Evolutionary conservation across 2,113 vertebrate genomes (phyloP), one percentile per base, ranked within the genome.

Genomic region (Mus pahari): DNA sequence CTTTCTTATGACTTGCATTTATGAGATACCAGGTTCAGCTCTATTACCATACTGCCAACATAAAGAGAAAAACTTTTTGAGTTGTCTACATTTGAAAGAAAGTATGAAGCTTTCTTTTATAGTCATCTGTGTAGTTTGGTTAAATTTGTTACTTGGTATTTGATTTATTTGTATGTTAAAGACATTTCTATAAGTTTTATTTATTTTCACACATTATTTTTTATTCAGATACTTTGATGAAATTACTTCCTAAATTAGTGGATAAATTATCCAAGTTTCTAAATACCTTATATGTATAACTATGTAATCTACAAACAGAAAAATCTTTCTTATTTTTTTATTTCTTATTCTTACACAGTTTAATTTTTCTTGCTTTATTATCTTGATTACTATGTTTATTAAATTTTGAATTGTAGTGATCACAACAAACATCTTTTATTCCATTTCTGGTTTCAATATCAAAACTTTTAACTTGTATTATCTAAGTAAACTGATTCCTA

Each of bases 181-280:
- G 24, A 53, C 19, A 78, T 24, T 64, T 77, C 20, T 1, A 9
- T 53, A 53, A 78, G 31, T 33, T 53, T 31, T 31, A 53, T 50
- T 78, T 26, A 7, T 78, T 78, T 48, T 77, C 45, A 77, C 58
- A 58, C 55, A 19, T 58, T 50, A 5, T 36, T 13, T 83, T 88
- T 7, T 92, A 84, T 73, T 90, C 9, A 87, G 3, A 11, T 42
- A 93, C 77, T 96, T 93, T 87, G 45, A 11, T 68, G 10, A 95
- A 95, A 94, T 90, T 36, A 53, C 11, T 73, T 68, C 60, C 16
- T 64, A 60, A 81, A 90, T 82, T 90, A 70, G 31, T 75, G 68
- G 33, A 26, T 60, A 90, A 7, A 71, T 28, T 94, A 5, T 84
- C 36, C 92, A 60, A 19, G 66, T 11, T 92, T 92, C 90, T 86